These are phyloP conservation scores for Sapajus apella DNA, from an alignment of 2,113 vertebrate species.

Conservation along the genomic window DNA sequence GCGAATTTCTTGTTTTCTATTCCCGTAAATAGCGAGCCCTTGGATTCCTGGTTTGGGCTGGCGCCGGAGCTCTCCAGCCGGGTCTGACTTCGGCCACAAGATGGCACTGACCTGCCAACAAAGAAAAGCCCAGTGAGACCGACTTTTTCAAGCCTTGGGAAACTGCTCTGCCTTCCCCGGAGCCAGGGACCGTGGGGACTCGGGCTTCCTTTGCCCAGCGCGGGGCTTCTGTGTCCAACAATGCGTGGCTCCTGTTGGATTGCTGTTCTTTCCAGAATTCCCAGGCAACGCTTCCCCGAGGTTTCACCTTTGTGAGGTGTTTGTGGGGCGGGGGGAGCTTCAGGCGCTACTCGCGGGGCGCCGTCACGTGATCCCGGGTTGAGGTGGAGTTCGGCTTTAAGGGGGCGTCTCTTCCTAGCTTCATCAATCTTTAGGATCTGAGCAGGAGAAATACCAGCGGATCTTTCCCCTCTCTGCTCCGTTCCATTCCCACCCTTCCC, in stretches of 20 bases:
- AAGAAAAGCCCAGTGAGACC: not conserved
- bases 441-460: conserved; percentile 62
- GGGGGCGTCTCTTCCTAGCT: conserved; percentile 81
- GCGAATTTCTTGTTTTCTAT: not conserved
- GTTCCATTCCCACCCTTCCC: not conserved
- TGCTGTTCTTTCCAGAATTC: conserved; percentile 70
- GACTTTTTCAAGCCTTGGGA: not conserved
- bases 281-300: conserved; percentile 81
- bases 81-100: conserved; percentile 77
- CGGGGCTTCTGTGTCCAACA: not conserved
- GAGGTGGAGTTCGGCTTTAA: conserved; percentile 86
- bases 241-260: conserved; percentile 35
- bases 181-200: not conserved
- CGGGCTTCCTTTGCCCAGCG: not conserved
- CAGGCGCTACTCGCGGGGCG: conserved; percentile 66
- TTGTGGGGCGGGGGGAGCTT: conserved; percentile 51
- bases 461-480: not conserved
- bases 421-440: conserved; percentile 73
- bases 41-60: not conserved
- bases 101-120: conserved; percentile 82
- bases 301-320: conserved; percentile 70
- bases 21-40: not conserved
- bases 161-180: not conserved
- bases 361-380: conserved; percentile 80
- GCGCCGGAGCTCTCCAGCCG: not conserved